Evolutionary conservation across 2,888 invertebrate species (phyloP).

Genomic region (Cristatella mucedo): DNA sequence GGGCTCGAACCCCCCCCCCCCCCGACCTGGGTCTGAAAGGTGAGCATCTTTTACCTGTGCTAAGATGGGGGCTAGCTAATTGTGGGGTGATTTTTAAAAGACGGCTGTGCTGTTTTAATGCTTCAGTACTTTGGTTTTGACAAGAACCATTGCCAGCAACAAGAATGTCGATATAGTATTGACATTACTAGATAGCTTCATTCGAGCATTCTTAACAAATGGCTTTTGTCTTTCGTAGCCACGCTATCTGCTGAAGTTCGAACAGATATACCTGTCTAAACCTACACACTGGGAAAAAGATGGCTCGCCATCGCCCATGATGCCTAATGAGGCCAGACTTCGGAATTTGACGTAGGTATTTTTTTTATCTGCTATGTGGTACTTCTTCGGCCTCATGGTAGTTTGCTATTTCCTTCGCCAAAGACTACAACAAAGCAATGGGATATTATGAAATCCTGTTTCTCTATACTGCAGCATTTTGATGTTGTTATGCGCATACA

Average conservation of each 20-base stretch:
- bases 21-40: too few relatives aligned
- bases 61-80: too few relatives aligned
- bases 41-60: too few relatives aligned
- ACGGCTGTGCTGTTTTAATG: too few relatives aligned
- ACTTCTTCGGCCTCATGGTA: background rate
- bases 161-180: too few relatives aligned
- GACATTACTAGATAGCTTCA: too few relatives aligned
- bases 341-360: slow-evolving; percentile 62
- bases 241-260: slow-evolving; percentile 82
- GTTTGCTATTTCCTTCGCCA: background rate
- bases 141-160: too few relatives aligned
- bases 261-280: slow-evolving; percentile 95
- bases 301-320: slow-evolving; percentile 97
- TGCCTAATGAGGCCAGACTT: slow-evolving; percentile 93
- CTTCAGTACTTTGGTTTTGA: too few relatives aligned
- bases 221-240: slow-evolving; percentile 47
- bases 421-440: background rate
- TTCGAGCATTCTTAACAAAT: too few relatives aligned
- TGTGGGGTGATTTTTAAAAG: too few relatives aligned
- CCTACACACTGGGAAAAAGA: slow-evolving; percentile 99
- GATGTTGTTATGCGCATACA: background rate
- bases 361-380: background rate
- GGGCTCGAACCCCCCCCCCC: too few relatives aligned
- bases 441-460: too few relatives aligned
- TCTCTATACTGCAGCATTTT: background rate